A percentile compares a stretch with the other conserved stretches of the same genome.
These are phyloP conservation scores for Colletes gigas DNA, from an alignment of 1,140 invertebrate species.

Conservation along the genomic window DNA sequence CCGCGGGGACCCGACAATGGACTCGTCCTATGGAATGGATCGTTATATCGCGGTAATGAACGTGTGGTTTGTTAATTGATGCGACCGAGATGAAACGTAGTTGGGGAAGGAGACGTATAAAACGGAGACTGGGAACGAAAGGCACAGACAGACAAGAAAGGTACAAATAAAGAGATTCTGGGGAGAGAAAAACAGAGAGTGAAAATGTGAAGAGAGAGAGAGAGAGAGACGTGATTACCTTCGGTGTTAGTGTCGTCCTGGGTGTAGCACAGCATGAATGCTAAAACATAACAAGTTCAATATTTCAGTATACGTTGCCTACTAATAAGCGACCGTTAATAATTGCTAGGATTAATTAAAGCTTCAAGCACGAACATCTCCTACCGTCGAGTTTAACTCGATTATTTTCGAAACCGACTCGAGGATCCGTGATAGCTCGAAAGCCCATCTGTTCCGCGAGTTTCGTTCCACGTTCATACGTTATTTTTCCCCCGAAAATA, in stretches of 20 bases:
- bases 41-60: conserved; percentile 49
- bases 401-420: background rate
- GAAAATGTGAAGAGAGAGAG: conserved; percentile 12
- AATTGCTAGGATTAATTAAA: conserved; percentile 73
- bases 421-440: background rate
- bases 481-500: too few species aligned
- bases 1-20: conserved; percentile 21
- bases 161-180: conserved; percentile 2
- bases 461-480: background rate
- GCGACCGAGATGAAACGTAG: conserved; percentile 42
- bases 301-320: conserved; percentile 67
- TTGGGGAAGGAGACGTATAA: conserved; percentile 3
- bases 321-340: conserved; percentile 74
- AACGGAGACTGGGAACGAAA: conserved; percentile 19
- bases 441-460: conserved; percentile 2
- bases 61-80: conserved; percentile 56
- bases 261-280: conserved; percentile 95
- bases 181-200: background rate
- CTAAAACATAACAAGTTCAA: conserved; percentile 86
- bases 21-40: conserved; percentile 13
- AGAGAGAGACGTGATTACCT: conserved; percentile 83
- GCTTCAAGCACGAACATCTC: conserved; percentile 64
- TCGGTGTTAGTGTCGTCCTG: conserved; percentile 93
- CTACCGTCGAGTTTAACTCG: conserved; percentile 31
- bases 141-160: conserved; percentile 27